phyloP scores from a whole-genome alignment of 2,113 vertebrate species.

The Microtus richardsoni region DNA sequence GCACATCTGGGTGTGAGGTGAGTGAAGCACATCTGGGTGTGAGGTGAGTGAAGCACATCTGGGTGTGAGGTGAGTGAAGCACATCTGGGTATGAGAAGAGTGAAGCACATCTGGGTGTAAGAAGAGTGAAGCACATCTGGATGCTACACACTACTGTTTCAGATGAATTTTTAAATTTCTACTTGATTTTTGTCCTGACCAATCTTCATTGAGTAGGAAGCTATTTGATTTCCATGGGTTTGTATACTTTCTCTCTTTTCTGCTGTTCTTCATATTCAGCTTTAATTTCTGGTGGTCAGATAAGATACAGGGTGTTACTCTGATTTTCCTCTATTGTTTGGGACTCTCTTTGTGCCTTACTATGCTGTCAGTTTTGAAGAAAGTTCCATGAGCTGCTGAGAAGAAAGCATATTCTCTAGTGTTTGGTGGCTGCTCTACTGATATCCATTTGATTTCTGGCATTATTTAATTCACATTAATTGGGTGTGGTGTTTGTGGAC shows the following conservation, averaged over 20 bases:
- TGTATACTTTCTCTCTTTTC: neutral
- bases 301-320: neutral
- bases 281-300: neutral
- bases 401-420: neutral
- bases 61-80: too few species aligned
- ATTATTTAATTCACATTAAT: neutral
- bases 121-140: neutral
- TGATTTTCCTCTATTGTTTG: neutral
- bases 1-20: too few species aligned
- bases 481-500: neutral
- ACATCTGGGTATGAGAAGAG: neutral
- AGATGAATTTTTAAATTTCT: neutral
- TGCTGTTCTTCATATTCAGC: neutral
- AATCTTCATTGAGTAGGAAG: neutral
- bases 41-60: too few species aligned
- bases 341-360: neutral
- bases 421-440: neutral
- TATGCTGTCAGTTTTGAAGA: neutral
- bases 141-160: neutral
- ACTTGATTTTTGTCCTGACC: too few species aligned
- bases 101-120: neutral
- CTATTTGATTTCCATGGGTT: neutral
- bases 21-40: neutral
- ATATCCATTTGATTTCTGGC: neutral
- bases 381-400: neutral